Base-by-base conservation (phyloP, 2,797 vertebrate species). In the Remorina albescens region DNA sequence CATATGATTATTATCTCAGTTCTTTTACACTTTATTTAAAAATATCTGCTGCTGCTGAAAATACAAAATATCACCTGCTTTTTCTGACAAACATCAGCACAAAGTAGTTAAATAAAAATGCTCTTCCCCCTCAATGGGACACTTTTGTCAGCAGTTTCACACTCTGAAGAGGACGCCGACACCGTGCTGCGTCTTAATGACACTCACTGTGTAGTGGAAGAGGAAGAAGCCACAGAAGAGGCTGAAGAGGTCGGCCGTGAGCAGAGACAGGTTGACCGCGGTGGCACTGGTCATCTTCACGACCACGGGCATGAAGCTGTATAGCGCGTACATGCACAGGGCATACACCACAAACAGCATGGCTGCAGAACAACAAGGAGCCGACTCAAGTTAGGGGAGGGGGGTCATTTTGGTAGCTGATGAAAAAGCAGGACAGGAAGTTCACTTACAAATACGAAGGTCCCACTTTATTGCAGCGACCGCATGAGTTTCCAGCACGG, bases 201-300 rank as follows among this genome's bases (percentile, higher is more conserved):
- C 47, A 54, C 94, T 94, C 85, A 99, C 98, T 39, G 88, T 93
- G 90, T 95, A 98, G 11, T 11, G 57, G 86, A 99, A 99, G 34
- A 99, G 94, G 80, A 96, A 97, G 49, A 99, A 87, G 55, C 97
- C 98, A 47, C 97, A 96, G 89, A 99, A 98, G 57, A 99, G 94
- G 56, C 98, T 99, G 94, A 99, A 99, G 81, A 99, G 96, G 87
- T 99, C 97, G 0, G 98, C 95, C 0, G 98, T 99, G 81, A 99
- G 93, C 91, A 99, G 95, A 0, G 96, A 97, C 70, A 99, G 93
- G 92, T 99, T 99, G 84, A 99, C 97, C 0, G 97, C 96, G 0
- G 97, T 98, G 0, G 98, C 97, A 0, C 96, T 99, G 12, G 95
- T 98, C 82, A 96, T 72, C 92, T 95, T 95, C 44, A 99, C 95